phyloP scores from a whole-genome alignment of 2,113 vertebrate species.

The Condylura cristata region DNA sequence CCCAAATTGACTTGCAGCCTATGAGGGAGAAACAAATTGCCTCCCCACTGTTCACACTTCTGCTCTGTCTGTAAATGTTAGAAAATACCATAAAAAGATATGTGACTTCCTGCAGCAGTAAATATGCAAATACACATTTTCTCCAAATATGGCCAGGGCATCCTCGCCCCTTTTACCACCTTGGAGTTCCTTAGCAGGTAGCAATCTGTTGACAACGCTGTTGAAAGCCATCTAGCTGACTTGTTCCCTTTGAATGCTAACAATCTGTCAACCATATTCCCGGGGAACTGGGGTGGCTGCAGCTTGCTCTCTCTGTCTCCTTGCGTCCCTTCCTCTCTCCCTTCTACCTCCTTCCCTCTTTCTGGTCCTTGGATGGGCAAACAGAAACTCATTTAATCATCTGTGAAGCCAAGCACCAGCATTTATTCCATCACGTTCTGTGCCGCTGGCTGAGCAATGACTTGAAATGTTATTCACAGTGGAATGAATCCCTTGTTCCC shows the following conservation, averaged over 20 bases:
- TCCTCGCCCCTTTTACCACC: background rate
- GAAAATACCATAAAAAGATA: slow-evolving; percentile 59
- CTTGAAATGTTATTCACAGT: background rate
- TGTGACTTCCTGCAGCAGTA: slow-evolving; percentile 42
- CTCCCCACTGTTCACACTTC: slow-evolving; percentile 71
- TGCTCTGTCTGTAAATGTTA: slow-evolving; percentile 78
- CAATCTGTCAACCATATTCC: slow-evolving; percentile 48
- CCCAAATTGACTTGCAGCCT: slow-evolving; percentile 19
- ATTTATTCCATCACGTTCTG: background rate
- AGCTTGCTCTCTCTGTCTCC: too few relatives aligned
- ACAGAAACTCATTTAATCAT: background rate
- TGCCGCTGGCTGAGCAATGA: slow-evolving; percentile 11
- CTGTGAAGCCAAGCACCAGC: background rate
- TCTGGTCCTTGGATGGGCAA: background rate
- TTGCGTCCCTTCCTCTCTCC: background rate
- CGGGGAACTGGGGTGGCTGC: background rate
- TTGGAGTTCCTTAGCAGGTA: slow-evolving; percentile 52
- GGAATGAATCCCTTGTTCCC: slow-evolving; percentile 13
- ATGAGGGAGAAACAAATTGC: slow-evolving; percentile 58
- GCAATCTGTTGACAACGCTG: slow-evolving; percentile 69
- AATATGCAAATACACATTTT: slow-evolving; percentile 67
- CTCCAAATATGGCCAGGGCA: slow-evolving; percentile 1
- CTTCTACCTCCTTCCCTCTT: accelerated
- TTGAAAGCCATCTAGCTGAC: slow-evolving; percentile 42
- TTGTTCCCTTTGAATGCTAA: background rate